A percentile compares a stretch with the other conserved stretches of the same genome.
These are phyloP conservation scores for Oostethus manadensis DNA, from an alignment of 2,113 vertebrate genomes.

Conservation along the genomic window DNA sequence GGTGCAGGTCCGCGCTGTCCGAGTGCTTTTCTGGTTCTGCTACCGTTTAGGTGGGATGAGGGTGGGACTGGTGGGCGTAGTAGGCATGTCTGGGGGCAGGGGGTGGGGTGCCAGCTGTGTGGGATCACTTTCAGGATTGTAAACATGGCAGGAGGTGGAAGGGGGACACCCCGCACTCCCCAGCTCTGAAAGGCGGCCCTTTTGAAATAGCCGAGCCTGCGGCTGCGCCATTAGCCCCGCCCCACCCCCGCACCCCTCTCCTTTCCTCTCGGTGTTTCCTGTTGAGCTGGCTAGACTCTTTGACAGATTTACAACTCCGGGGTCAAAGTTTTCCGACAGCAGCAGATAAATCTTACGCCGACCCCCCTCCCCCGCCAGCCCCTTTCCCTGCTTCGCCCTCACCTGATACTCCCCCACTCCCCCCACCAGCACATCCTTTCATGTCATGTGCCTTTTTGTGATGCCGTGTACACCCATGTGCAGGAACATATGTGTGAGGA, in stretches of 20 bases:
- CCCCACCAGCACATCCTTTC: constrained; percentile 52
- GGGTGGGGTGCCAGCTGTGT: constrained; percentile 43
- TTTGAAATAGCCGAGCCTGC: constrained; percentile 52
- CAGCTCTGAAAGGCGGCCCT: constrained; percentile 39
- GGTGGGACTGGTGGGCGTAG: neutral
- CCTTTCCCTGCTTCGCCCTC: constrained; percentile 33
- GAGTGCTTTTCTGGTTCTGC: no score
- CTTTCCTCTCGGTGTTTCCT: constrained; percentile 72
- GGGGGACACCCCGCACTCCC: constrained; percentile 1
- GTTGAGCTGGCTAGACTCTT: constrained; percentile 76
- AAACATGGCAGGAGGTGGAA: constrained; percentile 42
- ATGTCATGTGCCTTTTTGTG: constrained; percentile 45
- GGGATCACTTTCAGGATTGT: constrained; percentile 61
- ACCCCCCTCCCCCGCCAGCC: neutral
- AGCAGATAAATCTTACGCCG: constrained; percentile 73
- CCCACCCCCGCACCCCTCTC: constrained; percentile 1
- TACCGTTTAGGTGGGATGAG: neutral
- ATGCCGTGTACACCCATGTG: constrained; percentile 17
- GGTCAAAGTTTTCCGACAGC: constrained; percentile 77
- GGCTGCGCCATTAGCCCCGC: constrained; percentile 20
- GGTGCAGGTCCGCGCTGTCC: no score
- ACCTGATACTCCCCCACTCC: constrained; percentile 52
- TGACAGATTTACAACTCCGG: constrained; percentile 77
- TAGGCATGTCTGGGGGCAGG: neutral
- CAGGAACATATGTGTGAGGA: constrained; percentile 14